These are phyloP conservation scores for Coptodon bakossiorum DNA, from an alignment of 2,113 vertebrate genomes.

Conservation along the genomic window DNA sequence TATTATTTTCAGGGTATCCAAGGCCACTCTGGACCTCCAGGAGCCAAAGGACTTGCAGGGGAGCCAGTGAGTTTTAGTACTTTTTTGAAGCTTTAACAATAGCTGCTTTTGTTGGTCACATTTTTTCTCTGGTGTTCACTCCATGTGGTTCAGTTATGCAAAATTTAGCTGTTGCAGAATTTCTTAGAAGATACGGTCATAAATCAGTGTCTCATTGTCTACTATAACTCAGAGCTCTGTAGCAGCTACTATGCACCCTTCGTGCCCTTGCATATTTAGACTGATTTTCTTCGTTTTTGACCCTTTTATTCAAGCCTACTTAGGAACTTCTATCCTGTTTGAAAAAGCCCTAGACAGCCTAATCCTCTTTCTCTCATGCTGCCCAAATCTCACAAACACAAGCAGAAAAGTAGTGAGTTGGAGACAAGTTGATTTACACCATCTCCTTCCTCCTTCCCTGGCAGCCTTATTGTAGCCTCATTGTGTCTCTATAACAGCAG, in stretches of 20 bases:
- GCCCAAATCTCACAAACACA: slow-evolving; percentile 15
- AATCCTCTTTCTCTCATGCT: slow-evolving; percentile 22
- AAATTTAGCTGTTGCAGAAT: neutral
- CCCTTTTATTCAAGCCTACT: neutral
- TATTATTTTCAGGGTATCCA: slow-evolving; percentile 80
- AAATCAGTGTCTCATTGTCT: neutral
- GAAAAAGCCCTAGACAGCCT: slow-evolving; percentile 1
- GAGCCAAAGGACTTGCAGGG: slow-evolving; percentile 87
- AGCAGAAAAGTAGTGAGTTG: slow-evolving; percentile 6
- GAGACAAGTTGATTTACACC: slow-evolving; percentile 48
- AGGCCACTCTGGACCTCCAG: slow-evolving; percentile 85
- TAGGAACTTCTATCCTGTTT: neutral
- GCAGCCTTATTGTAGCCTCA: slow-evolving; percentile 36
- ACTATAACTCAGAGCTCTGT: neutral
- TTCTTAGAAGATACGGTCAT: neutral
- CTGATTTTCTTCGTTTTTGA: neutral
- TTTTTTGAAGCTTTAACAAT: neutral
- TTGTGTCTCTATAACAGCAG: slow-evolving; percentile 13
- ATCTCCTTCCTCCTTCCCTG: slow-evolving; percentile 6
- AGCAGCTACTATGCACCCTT: neutral
- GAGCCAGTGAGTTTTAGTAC: slow-evolving; percentile 74
- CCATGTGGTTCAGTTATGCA: neutral
- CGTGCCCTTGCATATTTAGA: neutral
- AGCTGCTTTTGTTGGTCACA: neutral
- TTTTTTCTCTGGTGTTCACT: neutral